A percentile compares a stretch with the other conserved stretches of the same genome.
Evolutionary conservation across 2,888 invertebrate species (phyloP).

Genomic region (Liodrosophila aerea): DNA sequence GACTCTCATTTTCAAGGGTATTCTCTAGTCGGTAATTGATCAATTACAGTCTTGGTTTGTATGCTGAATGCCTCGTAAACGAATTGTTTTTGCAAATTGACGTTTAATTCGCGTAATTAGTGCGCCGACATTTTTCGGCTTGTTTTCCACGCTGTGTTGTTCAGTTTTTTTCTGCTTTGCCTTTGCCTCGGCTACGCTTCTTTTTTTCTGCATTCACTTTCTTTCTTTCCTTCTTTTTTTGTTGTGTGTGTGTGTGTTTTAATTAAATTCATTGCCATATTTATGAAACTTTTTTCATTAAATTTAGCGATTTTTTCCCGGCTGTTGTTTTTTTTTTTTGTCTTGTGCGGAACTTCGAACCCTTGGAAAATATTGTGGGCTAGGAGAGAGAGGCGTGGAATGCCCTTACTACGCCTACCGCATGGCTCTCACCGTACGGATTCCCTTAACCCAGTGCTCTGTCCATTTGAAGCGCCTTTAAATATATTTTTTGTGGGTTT

Average conservation of each 20-base stretch:
- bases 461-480: slow-evolving; percentile 22
- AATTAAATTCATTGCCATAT: slow-evolving; percentile 78
- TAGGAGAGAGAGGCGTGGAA: slow-evolving; percentile 11
- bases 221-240: slow-evolving; percentile 10
- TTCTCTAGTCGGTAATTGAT: background rate
- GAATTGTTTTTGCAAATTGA: slow-evolving; percentile 76
- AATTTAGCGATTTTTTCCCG: slow-evolving; percentile 57
- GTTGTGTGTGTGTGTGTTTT: slow-evolving; percentile 55
- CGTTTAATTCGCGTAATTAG: slow-evolving; percentile 76
- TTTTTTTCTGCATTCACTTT: slow-evolving; percentile 16
- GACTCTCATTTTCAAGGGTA: slow-evolving; percentile 29
- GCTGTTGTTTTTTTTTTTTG: too few species aligned
- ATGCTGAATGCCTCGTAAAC: slow-evolving; percentile 52
- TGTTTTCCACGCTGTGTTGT: slow-evolving; percentile 45
- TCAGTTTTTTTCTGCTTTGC: slow-evolving; percentile 7
- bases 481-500: slow-evolving; percentile 63
- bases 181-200: slow-evolving; percentile 5
- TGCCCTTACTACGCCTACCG: background rate
- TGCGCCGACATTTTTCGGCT: slow-evolving; percentile 71
- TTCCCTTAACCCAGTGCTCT: slow-evolving; percentile 44
- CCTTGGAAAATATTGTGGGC: slow-evolving; percentile 54
- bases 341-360: slow-evolving; percentile 51
- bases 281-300: slow-evolving; percentile 78
- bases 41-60: background rate
- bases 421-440: background rate